A percentile compares a stretch with the other conserved stretches of the same genome.
Conservation (phyloP, 2,888 invertebrate genomes). For the Villa cingulata region DNA sequence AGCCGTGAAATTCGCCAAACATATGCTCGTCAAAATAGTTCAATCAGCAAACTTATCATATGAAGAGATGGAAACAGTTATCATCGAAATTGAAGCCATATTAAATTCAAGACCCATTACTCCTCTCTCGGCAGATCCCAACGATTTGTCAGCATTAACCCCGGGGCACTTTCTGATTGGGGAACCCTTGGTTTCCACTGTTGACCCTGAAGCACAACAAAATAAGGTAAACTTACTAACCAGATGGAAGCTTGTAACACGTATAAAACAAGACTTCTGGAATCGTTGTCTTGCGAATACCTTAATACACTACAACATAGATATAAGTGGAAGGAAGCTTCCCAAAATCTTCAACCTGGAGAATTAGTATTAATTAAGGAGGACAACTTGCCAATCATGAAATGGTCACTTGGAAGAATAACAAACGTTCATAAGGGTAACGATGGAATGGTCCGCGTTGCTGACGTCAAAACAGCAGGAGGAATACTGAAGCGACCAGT, state of each 20-base stretch:
- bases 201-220: background rate
- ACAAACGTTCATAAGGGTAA: slow-evolving; percentile 14
- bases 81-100: no score
- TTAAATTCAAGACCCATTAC: background rate
- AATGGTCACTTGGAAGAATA: background rate
- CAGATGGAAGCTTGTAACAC: no score
- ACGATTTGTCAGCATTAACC: background rate
- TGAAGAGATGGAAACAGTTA: no score
- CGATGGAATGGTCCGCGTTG: no score
- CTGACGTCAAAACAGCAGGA: no score
- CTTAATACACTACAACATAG: no score
- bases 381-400: background rate
- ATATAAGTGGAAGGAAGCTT: background rate
- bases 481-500: background rate
- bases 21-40: background rate
- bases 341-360: background rate
- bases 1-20: background rate
- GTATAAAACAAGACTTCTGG: background rate
- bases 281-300: background rate
- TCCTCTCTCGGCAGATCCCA: background rate
- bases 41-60: no score
- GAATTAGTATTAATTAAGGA: background rate
- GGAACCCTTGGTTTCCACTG: background rate
- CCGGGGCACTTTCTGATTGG: background rate
- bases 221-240: background rate